phyloP scores from a whole-genome alignment of 2,113 vertebrate genomes.

The Semnopithecus entellus region DNA sequence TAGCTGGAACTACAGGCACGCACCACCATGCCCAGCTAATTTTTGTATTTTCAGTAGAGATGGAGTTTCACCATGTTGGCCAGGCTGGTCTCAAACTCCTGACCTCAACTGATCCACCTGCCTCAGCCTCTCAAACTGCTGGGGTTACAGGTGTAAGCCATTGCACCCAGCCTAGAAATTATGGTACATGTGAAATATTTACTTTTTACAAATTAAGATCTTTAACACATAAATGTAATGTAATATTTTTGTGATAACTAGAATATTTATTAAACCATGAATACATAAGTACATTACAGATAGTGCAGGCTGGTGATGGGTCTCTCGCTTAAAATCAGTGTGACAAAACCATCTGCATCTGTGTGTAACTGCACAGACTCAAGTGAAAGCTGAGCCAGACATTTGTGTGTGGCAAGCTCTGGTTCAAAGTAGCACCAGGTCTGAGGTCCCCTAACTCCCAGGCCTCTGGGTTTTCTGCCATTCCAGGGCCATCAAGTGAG shows the following conservation, averaged over 20 bases:
- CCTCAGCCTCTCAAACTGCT: no score
- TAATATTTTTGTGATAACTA: background rate
- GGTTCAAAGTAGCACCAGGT: accelerated
- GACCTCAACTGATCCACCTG: no score
- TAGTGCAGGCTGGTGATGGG: background rate
- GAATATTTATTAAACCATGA: background rate
- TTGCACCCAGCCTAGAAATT: background rate
- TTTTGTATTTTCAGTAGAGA: no score
- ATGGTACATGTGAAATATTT: background rate
- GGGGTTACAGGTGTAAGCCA: no score
- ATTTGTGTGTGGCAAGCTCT: background rate
- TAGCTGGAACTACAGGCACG: no score
- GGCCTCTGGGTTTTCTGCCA: no score
- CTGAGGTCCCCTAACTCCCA: background rate
- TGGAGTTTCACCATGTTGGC: no score
- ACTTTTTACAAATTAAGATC: background rate
- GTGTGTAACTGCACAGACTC: accelerated
- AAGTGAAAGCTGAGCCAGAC: accelerated
- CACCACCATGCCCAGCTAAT: no score
- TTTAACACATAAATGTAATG: background rate
- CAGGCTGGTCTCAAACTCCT: no score
- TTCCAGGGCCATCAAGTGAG: background rate
- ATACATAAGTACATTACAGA: background rate
- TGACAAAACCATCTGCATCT: accelerated
- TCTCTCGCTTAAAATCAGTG: background rate